A percentile compares a stretch with the other conserved stretches of the same genome.
Conservation (phyloP, 2,888 invertebrate genomes). For the Drosophila borborema region DNA sequence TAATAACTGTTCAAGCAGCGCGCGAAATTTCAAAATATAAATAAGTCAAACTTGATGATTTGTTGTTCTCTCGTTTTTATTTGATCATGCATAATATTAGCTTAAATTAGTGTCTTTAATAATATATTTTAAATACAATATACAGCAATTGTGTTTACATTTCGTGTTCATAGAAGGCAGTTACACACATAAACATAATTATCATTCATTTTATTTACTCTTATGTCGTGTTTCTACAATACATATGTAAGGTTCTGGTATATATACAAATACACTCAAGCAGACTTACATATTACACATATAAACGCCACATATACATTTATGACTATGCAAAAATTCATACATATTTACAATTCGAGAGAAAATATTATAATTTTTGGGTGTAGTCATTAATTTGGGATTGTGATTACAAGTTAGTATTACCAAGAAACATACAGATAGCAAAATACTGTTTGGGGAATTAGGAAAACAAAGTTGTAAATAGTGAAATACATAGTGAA, state of each 20-base stretch:
- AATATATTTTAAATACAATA: slow-evolving; percentile 61
- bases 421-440: slow-evolving; percentile 22
- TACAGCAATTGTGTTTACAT: slow-evolving; percentile 55
- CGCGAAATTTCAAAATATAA: not conserved
- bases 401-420: slow-evolving; percentile 18
- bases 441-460: slow-evolving; percentile 63
- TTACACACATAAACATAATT: slow-evolving; percentile 28
- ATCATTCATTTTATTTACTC: slow-evolving; percentile 34
- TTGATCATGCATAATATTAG: slow-evolving; percentile 64
- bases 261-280: slow-evolving; percentile 60
- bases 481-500: slow-evolving; percentile 27
- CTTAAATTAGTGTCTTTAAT: slow-evolving; percentile 49
- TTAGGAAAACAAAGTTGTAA: slow-evolving; percentile 10
- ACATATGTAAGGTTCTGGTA: slow-evolving; percentile 55
- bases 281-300: slow-evolving; percentile 62
- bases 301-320: slow-evolving; percentile 57
- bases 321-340: slow-evolving; percentile 73
- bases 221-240: slow-evolving; percentile 45
- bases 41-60: not conserved
- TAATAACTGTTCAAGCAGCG: not conserved
- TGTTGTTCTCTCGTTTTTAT: slow-evolving; percentile 35
- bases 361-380: slow-evolving; percentile 75
- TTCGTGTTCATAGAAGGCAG: slow-evolving; percentile 44
- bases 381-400: slow-evolving; percentile 54
- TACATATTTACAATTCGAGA: slow-evolving; percentile 72